Evolutionary conservation across 2,888 invertebrate species (phyloP), one percentile per base, ranked within the genome.

Genomic region (Lasioglossum calceatum): DNA sequence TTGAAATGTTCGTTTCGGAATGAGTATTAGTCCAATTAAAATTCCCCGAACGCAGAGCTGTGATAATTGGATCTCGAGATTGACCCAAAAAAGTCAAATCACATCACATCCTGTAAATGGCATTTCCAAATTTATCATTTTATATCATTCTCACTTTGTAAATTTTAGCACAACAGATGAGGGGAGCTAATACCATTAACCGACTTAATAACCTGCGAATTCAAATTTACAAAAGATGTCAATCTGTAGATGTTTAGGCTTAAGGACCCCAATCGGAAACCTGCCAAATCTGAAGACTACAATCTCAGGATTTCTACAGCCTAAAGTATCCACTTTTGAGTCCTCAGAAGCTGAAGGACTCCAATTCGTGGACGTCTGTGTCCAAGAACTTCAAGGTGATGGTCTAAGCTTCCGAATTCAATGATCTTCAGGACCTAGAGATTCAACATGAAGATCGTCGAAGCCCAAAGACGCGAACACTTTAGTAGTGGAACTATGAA

Each of bases 231-330:
- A 7, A 19, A 8, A 54, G 23, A 54, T 23, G 8, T 23, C 7
- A 50, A 50, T 50, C 23, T 23, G 8, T 0, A 3, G 54, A 54
- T 10, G 16, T 50, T 50, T 19, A 50, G 50, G 19, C 19, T 54
- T n/a, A 10, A 3, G n/a, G 3, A 10, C 10, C 10, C 8, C 8
- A n/a, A n/a, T n/a, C 10, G n/a, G 0, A n/a, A 1, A 58, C 0
- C n/a, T 12, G 12, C 3, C 12, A 58, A n/a, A 58, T 58, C 2
- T 1, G 4, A 58, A 58, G 10, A n/a, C 58, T 58, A n/a, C n/a
- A n/a, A 58, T 58, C 58, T 58, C 58, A n/a, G n/a, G 3, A 0
- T 8, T 3, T n/a, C 3, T 12, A n/a, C 10, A 3, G 4, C n/a
- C 58, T 54, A 8, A 58, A 58, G 10, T n/a, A 58, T 54, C 54